Evolutionary conservation across 1,140 invertebrate genomes (phyloP), one percentile per base, ranked within the genome.

Genomic region (Diprion similis): DNA sequence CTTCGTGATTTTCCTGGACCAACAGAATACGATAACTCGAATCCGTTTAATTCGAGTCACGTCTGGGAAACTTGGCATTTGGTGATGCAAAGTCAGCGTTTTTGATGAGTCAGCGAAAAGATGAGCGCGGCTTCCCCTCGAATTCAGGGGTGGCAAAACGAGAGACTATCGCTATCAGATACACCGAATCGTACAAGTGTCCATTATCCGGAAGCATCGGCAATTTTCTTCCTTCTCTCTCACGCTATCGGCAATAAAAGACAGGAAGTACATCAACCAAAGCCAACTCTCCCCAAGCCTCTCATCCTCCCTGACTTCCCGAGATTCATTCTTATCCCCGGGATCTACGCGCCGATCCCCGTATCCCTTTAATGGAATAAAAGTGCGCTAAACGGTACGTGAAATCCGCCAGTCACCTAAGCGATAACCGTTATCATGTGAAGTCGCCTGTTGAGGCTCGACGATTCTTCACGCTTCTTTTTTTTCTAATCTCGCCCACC

Each of bases 361-460:
- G 73, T 78, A 76, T 80, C 76, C 73, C 59, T 78, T 78, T 78
- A 78, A 82, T 78, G 79, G 79, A 81, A 82, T 80, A 79, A 80
- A 80, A 79, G 74, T 74, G 78, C 76, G 78, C 70, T 79, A 79
- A 82, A 80, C 78, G 79, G 73, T 71, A 81, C 79, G 80, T 81
- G 75, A 81, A 82, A 81, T 81, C 78, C 70, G 65, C 8, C 68
- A 69, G 74, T 71, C 48, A 45, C 66, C 67, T 51, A 78, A 73
- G 68, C 68, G 8, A 66, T 71, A 24, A 59, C 70, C 65, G 73
- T 78, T 79, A 79, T 75, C 70, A 73, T 59, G 71, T 66, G 75
- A 75, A 72, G 73, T 73, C 71, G 71, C 71, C 71, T 70, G 24
- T 59, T 59, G n/a, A 59, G 9, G 51, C 24, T 6, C 24, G 6